Evolutionary conservation across 1,140 invertebrate genomes (phyloP).

Genomic region (Cataglyphis hispanica): DNA sequence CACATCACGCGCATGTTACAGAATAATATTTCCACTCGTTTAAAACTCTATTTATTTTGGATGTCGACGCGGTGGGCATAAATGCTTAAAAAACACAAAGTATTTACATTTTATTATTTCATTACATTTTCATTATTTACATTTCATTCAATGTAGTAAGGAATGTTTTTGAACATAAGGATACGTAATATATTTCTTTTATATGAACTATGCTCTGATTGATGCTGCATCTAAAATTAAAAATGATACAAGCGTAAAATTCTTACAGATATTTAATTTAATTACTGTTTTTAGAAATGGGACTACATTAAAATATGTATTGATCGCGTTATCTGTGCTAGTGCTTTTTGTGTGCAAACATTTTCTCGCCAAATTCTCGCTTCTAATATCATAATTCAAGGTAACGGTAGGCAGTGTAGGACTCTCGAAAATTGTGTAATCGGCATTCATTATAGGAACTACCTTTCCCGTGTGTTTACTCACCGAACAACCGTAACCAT

Average conservation of each 20-base stretch:
- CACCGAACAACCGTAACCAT: constrained; percentile 32
- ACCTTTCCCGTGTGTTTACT: constrained; percentile 16
- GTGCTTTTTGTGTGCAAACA: too few species aligned
- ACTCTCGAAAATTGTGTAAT: constrained; percentile 41
- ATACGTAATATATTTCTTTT: background rate
- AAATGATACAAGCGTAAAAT: constrained; percentile 15
- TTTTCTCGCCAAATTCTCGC: background rate
- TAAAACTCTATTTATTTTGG: constrained; percentile 49
- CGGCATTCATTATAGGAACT: background rate
- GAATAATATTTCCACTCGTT: constrained; percentile 39
- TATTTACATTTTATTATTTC: constrained; percentile 12
- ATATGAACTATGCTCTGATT: background rate
- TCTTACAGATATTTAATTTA: background rate
- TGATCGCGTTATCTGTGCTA: background rate
- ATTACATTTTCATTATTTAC: too few species aligned
- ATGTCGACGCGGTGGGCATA: background rate
- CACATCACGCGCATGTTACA: background rate
- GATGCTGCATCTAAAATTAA: constrained; percentile 39
- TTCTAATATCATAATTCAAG: background rate
- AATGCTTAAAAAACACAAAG: constrained; percentile 19
- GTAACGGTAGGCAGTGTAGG: background rate
- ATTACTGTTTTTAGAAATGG: background rate
- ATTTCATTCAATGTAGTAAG: constrained; percentile 18
- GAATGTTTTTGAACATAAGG: background rate
- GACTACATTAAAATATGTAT: background rate